These are phyloP conservation scores for Loxodonta africana DNA, from an alignment of 2,113 vertebrate species.

Conservation along the genomic window DNA sequence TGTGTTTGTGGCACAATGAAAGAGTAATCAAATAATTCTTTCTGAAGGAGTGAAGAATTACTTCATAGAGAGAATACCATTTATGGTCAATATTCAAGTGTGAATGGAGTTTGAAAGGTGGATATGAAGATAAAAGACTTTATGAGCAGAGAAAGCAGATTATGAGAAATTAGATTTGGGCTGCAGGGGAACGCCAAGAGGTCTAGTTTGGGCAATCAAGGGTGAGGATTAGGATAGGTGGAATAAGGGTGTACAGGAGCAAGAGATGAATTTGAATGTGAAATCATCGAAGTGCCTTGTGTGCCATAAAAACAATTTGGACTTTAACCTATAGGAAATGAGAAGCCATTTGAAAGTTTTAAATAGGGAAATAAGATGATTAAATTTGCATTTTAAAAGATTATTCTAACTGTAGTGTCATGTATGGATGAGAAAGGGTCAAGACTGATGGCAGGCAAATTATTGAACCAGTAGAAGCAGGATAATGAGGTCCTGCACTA, in stretches of 20 bases:
- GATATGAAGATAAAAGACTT: background rate
- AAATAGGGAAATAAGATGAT: slow-evolving; percentile 77
- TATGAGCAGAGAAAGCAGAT: background rate
- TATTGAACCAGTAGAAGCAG: slow-evolving; percentile 65
- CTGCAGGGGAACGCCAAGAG: background rate
- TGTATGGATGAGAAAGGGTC: slow-evolving; percentile 77
- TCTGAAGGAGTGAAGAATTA: background rate
- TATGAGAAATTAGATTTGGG: background rate
- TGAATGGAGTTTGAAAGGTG: background rate
- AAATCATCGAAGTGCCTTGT: slow-evolving; percentile 37
- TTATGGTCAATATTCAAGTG: background rate
- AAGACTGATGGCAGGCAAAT: slow-evolving; percentile 67
- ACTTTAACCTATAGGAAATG: slow-evolving; percentile 69
- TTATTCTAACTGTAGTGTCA: slow-evolving; percentile 67
- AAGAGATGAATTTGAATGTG: background rate
- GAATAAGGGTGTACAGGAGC: background rate
- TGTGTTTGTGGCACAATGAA: background rate
- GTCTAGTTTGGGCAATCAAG: background rate
- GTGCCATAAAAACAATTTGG: slow-evolving; percentile 26
- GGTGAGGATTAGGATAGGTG: background rate
- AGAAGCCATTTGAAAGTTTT: slow-evolving; percentile 74
- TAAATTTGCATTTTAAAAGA: slow-evolving; percentile 84
- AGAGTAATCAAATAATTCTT: background rate
- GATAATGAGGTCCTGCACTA: slow-evolving; percentile 71
- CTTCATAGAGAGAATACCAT: background rate